phyloP scores from a whole-genome alignment of 2,888 invertebrate species.

The Syrista parreyssii region DNA sequence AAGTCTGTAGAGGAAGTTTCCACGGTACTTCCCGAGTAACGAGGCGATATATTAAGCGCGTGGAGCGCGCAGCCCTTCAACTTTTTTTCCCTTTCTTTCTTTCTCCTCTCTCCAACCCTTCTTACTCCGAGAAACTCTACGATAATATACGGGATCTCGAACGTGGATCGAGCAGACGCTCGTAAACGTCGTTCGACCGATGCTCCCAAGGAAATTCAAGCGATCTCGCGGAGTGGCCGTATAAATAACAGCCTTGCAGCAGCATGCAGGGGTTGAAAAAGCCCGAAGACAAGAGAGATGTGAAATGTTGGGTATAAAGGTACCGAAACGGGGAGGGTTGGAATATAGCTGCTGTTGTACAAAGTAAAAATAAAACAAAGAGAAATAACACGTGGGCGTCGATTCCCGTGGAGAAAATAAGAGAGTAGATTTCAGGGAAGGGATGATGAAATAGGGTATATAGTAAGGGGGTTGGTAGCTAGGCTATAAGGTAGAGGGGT shows the following conservation, averaged over 20 bases:
- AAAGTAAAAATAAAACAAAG: neutral
- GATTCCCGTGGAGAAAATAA: neutral
- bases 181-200: conserved; percentile 1
- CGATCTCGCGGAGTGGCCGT: conserved; percentile 4
- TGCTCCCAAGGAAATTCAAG: conserved; percentile 2
- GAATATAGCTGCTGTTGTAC: neutral
- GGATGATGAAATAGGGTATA: neutral
- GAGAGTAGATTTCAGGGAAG: conserved; percentile 9
- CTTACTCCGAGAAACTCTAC: neutral
- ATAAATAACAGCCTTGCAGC: conserved; percentile 4
- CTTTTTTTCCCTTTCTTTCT: neutral
- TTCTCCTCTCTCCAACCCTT: neutral
- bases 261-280: neutral
- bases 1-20: neutral
- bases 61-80: neutral
- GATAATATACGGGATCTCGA: neutral
- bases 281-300: neutral
- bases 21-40: neutral
- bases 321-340: neutral
- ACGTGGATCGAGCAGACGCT: neutral
- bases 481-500: conserved; percentile 9
- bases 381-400: neutral
- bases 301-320: neutral
- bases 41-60: neutral
- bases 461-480: neutral